These are phyloP conservation scores for Athene cunicularia DNA, from an alignment of 2,113 vertebrate genomes.

Conservation along the genomic window DNA sequence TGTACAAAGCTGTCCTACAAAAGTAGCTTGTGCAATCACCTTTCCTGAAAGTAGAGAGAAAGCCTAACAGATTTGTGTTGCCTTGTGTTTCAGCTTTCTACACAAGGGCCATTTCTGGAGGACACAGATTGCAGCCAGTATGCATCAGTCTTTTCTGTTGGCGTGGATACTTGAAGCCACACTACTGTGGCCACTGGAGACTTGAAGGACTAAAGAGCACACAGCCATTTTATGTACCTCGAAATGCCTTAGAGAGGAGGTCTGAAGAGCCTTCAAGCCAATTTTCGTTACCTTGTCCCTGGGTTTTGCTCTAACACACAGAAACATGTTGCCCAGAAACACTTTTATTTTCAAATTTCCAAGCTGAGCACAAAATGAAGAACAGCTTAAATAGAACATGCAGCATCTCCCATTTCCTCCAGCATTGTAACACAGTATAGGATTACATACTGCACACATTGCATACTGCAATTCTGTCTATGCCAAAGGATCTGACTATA, in stretches of 20 bases:
- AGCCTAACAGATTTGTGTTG: neutral
- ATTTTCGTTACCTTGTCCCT: neutral
- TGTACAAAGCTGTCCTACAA: neutral
- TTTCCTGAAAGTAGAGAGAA: neutral
- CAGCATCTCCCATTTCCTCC: neutral
- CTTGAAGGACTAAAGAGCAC: neutral
- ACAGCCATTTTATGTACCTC: neutral
- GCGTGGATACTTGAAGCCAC: accelerated
- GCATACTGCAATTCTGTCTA: neutral
- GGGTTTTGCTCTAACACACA: neutral
- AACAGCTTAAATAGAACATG: neutral
- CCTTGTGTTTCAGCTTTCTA: neutral
- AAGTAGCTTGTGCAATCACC: neutral
- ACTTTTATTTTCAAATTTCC: neutral
- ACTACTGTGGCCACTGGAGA: neutral
- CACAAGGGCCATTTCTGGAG: neutral
- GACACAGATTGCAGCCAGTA: accelerated
- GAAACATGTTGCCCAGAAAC: neutral
- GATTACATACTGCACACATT: neutral
- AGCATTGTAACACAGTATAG: neutral
- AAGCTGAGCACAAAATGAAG: neutral
- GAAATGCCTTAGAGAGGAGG: neutral
- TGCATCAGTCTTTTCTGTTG: neutral
- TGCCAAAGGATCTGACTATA: neutral
- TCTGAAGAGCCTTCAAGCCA: neutral